Base-by-base conservation (phyloP, 1,140 invertebrate genomes). In the Bombus consobrinus region DNA sequence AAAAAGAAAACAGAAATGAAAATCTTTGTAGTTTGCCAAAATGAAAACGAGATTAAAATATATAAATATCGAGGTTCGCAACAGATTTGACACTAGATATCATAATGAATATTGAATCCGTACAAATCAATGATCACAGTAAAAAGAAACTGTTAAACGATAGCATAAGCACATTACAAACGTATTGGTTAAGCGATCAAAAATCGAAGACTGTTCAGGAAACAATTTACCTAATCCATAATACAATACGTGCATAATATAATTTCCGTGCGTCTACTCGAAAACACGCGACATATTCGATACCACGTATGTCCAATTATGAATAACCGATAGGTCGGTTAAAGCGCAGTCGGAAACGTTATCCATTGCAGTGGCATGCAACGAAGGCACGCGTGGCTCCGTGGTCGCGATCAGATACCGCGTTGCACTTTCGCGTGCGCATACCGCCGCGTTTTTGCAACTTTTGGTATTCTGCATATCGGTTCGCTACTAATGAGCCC, bases 281-380 rank as follows among this genome's bases (percentile, higher is more conserved):
- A 34, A 34, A 68, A 22, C 6, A 13, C 34, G 66, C 66, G 32
- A 13, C 15, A 15, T 18, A 25, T 25, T 37, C 12, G 3, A 86
- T 72, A 68, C 85, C 86, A 66, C 78, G 59, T 66, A 68, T 74
- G 43, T 39, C 64, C 85, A 68, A 86, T 91, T 89, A 89, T 93
- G 92, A 92, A 91, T 91, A 91, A 93, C 86, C 86, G 88, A 92
- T 93, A 90, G 91, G 90, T 82, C 90, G 89, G 87, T 93, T 92
- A 88, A 83, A 89, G 84, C 80, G 83, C 87, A 89, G 92, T 91
- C 87, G 73, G 86, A 85, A 87, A 34, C 76, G 82, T 84, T 87
- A 82, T 81, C 85, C 69, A 22, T 34, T 41, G 69, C 25, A 43
- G 69, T 39, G 69, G 47, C 47, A 53, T 53, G 47, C 47, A 53